Percentiles rank a stretch among this genome's conserved stretches.
Conservation (phyloP, 2,113 vertebrate genomes). For the Dryoscopus gambensis region DNA sequence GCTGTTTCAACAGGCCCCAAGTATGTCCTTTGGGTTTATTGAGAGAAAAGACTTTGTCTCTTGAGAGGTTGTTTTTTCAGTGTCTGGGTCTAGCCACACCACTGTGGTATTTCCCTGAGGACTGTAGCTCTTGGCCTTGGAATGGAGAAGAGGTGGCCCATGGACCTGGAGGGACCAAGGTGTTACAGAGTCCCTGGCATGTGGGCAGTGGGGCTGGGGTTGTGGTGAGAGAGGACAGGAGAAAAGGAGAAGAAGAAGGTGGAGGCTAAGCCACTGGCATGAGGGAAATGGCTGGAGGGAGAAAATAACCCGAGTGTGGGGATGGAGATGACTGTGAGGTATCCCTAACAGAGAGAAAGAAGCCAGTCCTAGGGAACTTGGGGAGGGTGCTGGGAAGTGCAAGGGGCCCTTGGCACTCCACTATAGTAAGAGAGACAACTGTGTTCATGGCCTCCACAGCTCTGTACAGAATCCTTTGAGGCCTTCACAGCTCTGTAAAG, state of each 20-base stretch:
- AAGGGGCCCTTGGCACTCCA: fast-evolving
- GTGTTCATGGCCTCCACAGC: neutral
- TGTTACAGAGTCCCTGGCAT: neutral
- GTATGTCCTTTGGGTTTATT: neutral
- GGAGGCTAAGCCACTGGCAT: neutral
- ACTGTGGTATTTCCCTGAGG: neutral
- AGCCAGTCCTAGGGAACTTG: neutral
- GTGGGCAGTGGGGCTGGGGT: neutral
- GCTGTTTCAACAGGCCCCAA: neutral
- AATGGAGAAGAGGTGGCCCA: neutral
- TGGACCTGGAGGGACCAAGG: neutral
- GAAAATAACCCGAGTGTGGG: neutral
- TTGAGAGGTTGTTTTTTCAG: neutral
- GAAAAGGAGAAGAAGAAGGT: neutral
- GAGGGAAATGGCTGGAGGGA: neutral
- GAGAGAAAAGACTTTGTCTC: neutral
- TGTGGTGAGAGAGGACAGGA: neutral
- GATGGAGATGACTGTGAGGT: neutral
- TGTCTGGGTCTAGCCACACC: neutral
- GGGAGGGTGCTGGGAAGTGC: neutral
- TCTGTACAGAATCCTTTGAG: neutral
- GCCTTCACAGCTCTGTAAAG: neutral
- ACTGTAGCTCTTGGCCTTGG: neutral
- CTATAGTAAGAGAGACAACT: neutral
- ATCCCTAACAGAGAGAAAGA: neutral